Conservation (phyloP, 2,113 vertebrate species). For the Meriones unguiculatus region DNA sequence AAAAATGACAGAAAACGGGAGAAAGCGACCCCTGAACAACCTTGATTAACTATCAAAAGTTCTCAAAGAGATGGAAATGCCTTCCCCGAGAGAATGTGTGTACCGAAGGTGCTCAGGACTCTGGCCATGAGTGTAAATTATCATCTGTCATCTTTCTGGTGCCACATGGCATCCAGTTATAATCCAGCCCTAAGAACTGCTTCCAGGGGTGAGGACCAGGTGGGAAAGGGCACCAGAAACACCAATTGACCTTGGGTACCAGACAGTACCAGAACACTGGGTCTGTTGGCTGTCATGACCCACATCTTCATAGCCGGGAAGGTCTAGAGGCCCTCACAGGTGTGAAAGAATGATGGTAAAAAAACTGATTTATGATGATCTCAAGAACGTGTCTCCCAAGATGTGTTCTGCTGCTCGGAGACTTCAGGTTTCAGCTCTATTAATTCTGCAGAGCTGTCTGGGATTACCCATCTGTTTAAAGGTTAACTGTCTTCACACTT, state of each 20-base stretch:
- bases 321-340: conserved; percentile 78
- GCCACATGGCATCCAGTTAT: neutral
- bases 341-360: conserved; percentile 76
- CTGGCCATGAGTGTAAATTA: conserved; percentile 22
- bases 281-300: conserved; percentile 68
- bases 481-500: conserved; percentile 93
- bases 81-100: neutral
- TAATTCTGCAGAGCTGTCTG: conserved; percentile 93
- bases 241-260: conserved; percentile 51
- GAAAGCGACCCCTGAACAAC: neutral
- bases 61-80: conserved; percentile 48
- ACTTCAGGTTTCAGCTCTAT: conserved; percentile 89
- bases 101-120: conserved; percentile 37
- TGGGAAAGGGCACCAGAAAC: conserved; percentile 47
- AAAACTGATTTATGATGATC: conserved; percentile 88
- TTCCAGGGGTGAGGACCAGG: neutral
- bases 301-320: conserved; percentile 83
- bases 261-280: conserved; percentile 64
- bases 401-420: conserved; percentile 87
- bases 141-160: neutral
- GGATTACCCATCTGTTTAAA: conserved; percentile 95
- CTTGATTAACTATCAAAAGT: conserved; percentile 59
- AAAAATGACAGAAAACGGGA: neutral
- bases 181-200: conserved; percentile 2
- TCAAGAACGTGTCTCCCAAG: conserved; percentile 88